Base-by-base conservation (phyloP, 2,113 vertebrate genomes). In the Neolamprologus toae region DNA sequence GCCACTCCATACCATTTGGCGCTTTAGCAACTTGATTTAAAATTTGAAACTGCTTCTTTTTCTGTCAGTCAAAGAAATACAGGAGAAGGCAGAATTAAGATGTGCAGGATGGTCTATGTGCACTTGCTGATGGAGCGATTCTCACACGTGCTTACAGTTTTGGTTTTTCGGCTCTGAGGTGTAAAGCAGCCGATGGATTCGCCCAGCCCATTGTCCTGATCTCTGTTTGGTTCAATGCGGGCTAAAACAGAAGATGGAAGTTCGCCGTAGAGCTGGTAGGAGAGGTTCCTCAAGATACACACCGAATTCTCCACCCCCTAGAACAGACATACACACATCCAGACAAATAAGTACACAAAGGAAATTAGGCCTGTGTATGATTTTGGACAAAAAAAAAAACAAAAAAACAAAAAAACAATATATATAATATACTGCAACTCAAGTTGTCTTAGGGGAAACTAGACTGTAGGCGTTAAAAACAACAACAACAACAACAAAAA, bases 281-380 rank as follows among this genome's bases (percentile, higher is more conserved):
- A 99, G 93, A 99, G 96, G 96, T 99, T 99, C 86, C 99, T 97
- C 94, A 99, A 91, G 79, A 99, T 97, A 3, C 99, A 99, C 81
- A 98, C 95, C 0, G 97, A 95, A 0, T 99, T 99, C 95, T 99
- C 98, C 88, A 98, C 97, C 0, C 98, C 98, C 99, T 99, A 84
- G 3, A 10, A 59, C 3, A 84, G 53, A 91, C 26, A 86, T 37
- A 80, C 17, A 5, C 51, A 94, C 35, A 85, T 51, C 61, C n/a
- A 73, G 3, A 76, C 40, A 49, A 9, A 80, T 86, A 2, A 85
- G 80, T 42, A 76, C 9, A 83, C n/a, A 63, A 61, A 57, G 23
- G 16, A 19, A 40, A 33, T 31, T 19, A 78, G 42, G 23, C 45
- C 28, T 31, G 11, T 78, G 16, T 5, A 49, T 45, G 0, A n/a